phyloP scores from a whole-genome alignment of 2,113 vertebrate species.

The Drymodes brunneopygia region DNA sequence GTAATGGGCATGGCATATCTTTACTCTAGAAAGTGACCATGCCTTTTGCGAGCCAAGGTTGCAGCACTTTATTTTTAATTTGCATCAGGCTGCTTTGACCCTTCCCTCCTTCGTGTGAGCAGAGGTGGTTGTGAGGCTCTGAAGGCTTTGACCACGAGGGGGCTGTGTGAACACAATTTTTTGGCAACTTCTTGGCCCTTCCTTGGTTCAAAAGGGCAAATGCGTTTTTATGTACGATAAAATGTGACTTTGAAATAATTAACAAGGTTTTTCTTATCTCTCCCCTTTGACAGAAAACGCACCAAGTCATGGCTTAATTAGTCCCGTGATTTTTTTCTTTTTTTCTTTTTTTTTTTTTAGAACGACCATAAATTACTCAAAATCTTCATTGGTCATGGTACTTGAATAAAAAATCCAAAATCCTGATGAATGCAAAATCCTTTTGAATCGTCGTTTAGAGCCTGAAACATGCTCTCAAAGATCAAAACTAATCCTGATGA shows the following conservation, averaged over 20 bases:
- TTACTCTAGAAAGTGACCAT: neutral
- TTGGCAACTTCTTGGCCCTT: constrained; percentile 61
- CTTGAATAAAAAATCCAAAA: neutral
- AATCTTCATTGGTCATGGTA: neutral
- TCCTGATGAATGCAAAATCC: neutral
- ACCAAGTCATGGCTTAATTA: constrained; percentile 32
- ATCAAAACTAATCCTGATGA: neutral
- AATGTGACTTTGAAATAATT: constrained; percentile 56
- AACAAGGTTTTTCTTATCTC: constrained; percentile 35
- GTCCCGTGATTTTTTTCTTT: neutral
- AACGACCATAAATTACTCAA: neutral
- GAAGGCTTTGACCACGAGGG: constrained; percentile 55
- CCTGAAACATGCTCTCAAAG: neutral
- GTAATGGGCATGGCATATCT: neutral
- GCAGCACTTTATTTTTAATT: neutral
- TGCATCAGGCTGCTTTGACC: neutral
- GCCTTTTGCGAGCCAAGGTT: neutral
- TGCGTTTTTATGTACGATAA: constrained; percentile 12
- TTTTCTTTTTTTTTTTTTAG: neutral
- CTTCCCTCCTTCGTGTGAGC: neutral
- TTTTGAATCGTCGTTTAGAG: neutral
- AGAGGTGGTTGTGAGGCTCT: neutral
- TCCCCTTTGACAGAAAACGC: constrained; percentile 25
- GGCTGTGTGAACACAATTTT: constrained; percentile 64
- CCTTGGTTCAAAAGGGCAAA: constrained; percentile 68